Conservation (phyloP, 2,888 invertebrate species). For the Torymus tubicola region DNA sequence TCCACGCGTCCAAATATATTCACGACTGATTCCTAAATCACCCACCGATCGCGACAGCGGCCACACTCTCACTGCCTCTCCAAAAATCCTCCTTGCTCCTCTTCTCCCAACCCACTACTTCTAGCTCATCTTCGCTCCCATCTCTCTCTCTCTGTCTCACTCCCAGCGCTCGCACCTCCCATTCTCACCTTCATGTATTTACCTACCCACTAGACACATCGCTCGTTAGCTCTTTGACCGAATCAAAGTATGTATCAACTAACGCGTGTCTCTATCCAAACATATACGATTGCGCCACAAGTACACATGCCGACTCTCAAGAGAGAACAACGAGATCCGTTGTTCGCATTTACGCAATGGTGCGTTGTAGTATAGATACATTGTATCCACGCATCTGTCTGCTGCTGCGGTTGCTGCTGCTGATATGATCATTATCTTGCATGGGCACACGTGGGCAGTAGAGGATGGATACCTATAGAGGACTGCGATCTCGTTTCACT, state of each 20-base stretch:
- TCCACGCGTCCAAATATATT: not conserved
- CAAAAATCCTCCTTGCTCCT: constrained; percentile 2
- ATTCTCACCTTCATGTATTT: not conserved
- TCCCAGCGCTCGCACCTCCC: not conserved
- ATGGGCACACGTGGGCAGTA: constrained; percentile 1
- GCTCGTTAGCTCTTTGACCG: not conserved
- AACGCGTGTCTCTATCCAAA: too few species aligned
- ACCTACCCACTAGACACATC: constrained; percentile 1
- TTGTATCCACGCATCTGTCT: constrained; percentile 4
- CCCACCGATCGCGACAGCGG: constrained; percentile 5
- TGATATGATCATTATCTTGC: constrained; percentile 37
- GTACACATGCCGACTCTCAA: not conserved
- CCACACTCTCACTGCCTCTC: constrained; percentile 33
- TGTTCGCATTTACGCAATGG: not conserved
- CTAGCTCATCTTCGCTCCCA: too few species aligned
- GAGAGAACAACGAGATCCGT: constrained; percentile 23
- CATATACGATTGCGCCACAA: not conserved
- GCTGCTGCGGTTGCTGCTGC: not conserved
- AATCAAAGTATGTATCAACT: too few species aligned
- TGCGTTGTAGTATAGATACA: constrained; percentile 18
- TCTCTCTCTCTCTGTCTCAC: not conserved
- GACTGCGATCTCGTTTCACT: not conserved
- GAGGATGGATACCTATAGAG: not conserved
- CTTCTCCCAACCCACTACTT: constrained; percentile 1
- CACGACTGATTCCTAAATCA: constrained; percentile 20